Evolutionary conservation across 2,113 vertebrate genomes (phyloP).

Genomic region (Manacus vitellinus): DNA sequence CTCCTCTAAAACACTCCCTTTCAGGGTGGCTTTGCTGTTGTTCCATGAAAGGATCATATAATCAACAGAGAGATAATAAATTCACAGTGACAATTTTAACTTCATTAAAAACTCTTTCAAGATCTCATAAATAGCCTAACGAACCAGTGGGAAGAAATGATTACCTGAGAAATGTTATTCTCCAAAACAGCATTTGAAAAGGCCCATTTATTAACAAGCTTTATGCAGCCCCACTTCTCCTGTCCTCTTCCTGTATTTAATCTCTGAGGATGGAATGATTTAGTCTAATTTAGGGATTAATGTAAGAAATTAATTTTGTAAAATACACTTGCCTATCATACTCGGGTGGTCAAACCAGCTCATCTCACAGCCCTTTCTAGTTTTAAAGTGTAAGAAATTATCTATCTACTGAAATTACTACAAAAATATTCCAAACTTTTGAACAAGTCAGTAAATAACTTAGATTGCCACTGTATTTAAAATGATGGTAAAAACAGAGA

Average conservation of each 20-base stretch:
- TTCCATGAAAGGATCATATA: not conserved
- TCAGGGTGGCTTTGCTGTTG: not conserved
- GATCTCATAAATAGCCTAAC: conserved; percentile 3
- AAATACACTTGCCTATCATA: not conserved
- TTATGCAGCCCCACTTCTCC: not conserved
- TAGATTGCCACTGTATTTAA: not conserved
- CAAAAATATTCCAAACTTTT: not conserved
- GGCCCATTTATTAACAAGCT: not conserved
- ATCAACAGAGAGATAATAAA: not conserved
- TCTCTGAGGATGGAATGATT: not conserved
- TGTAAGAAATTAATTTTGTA: not conserved
- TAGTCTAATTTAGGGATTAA: not conserved
- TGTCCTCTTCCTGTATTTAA: not conserved
- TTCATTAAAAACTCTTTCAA: not conserved
- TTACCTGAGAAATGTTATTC: not conserved
- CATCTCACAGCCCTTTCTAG: not conserved
- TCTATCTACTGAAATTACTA: not conserved
- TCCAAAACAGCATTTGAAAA: conserved; percentile 16
- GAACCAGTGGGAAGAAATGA: not conserved
- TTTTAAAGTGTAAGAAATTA: not conserved
- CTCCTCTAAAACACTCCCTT: not conserved
- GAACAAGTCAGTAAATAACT: not conserved
- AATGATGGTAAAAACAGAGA: not conserved
- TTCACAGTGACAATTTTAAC: not conserved
- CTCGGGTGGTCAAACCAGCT: not conserved